Percentiles rank a stretch among this genome's conserved stretches.
Evolutionary conservation across 2,113 vertebrate genomes (phyloP).

Genomic region (Plecotus auritus): DNA sequence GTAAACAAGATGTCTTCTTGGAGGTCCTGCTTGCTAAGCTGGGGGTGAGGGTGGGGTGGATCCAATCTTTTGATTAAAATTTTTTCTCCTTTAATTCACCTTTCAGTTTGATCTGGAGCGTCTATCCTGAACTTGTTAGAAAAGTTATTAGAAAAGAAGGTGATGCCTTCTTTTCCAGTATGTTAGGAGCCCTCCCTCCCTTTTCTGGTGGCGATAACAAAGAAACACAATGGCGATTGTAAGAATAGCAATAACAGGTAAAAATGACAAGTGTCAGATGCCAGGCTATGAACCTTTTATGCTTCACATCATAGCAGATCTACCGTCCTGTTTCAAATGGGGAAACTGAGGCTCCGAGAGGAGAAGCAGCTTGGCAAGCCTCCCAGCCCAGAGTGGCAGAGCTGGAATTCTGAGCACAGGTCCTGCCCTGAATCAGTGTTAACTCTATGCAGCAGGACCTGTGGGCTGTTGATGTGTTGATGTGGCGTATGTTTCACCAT

Average conservation of each 20-base stretch:
- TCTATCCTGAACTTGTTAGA: background rate
- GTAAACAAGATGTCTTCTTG: background rate
- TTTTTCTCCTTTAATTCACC: background rate
- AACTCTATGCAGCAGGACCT: background rate
- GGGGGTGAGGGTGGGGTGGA: background rate
- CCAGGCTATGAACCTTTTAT: background rate
- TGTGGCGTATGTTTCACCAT: background rate
- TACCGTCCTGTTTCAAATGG: background rate
- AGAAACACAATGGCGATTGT: background rate
- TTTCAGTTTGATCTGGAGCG: background rate
- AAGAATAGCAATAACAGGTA: background rate
- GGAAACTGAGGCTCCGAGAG: background rate
- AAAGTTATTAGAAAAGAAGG: background rate
- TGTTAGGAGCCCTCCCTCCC: background rate
- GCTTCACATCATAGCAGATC: background rate
- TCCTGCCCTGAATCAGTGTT: background rate
- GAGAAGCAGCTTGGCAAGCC: background rate
- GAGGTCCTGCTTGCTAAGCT: background rate
- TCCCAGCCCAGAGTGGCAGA: background rate
- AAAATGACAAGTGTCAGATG: background rate
- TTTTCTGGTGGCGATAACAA: background rate
- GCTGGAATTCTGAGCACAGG: background rate
- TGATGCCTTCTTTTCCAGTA: background rate
- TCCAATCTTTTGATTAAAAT: background rate
- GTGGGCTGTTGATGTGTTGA: background rate